Conservation (phyloP, 2,888 invertebrate species). For the Eupsilia transversa region DNA sequence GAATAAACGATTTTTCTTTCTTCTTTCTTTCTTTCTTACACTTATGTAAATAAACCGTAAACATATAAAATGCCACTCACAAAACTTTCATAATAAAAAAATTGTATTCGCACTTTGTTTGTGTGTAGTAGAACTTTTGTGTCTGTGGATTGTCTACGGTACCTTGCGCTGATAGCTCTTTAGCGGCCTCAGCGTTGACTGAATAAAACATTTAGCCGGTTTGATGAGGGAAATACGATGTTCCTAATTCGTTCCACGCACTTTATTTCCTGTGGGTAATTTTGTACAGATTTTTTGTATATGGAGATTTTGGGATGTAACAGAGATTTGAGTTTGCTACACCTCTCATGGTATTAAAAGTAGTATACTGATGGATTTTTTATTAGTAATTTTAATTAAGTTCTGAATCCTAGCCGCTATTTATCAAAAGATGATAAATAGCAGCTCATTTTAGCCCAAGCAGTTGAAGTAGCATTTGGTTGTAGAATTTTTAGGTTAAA, state of each 20-base stretch:
- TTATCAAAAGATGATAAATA: not conserved
- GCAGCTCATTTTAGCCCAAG: not conserved
- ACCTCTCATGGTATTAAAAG: conserved; percentile 4
- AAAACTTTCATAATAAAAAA: conserved; percentile 15
- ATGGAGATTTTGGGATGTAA: conserved; percentile 30
- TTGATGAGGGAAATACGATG: conserved; percentile 57
- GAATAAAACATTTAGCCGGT: conserved; percentile 66
- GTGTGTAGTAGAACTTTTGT: conserved; percentile 19
- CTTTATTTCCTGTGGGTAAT: conserved; percentile 57
- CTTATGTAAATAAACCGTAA: not conserved
- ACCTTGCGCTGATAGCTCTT: conserved; percentile 44
- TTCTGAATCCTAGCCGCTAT: not conserved
- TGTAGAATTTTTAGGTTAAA: not conserved
- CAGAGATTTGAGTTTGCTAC: conserved; percentile 1
- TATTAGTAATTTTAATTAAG: conserved; percentile 27
- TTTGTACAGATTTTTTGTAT: conserved; percentile 35
- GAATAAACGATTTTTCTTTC: too few relatives aligned
- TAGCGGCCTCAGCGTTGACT: conserved; percentile 39
- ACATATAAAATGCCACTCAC: not conserved
- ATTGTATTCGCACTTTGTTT: not conserved
- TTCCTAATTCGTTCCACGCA: conserved; percentile 57
- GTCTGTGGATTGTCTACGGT: conserved; percentile 19
- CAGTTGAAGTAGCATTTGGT: not conserved
- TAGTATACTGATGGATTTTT: not conserved
- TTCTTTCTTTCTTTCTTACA: too few relatives aligned